phyloP scores from a whole-genome alignment of 2,888 invertebrate species.

The Syrista parreyssii region DNA sequence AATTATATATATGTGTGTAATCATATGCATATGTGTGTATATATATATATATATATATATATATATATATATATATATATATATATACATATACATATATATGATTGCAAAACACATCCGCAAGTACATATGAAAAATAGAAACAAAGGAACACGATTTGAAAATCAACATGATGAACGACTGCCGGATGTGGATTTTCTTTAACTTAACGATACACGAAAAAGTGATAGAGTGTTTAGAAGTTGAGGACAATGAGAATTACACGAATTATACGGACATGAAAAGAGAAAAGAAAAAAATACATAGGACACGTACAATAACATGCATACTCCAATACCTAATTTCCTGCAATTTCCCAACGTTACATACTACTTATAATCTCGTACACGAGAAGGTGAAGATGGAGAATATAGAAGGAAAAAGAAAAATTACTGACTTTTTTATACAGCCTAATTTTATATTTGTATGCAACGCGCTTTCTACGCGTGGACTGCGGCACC shows the following conservation, averaged over 20 bases:
- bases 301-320: conserved; percentile 12
- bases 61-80: too few relatives aligned
- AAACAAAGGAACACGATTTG: conserved; percentile 10
- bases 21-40: too few relatives aligned
- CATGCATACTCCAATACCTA: too few relatives aligned
- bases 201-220: conserved; percentile 48
- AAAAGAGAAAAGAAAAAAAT: conserved; percentile 7
- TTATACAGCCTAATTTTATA: conserved; percentile 64
- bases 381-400: background rate
- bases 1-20: conserved; percentile 9
- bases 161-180: conserved; percentile 49
- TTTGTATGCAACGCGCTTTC: conserved; percentile 52
- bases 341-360: background rate
- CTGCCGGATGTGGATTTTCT: conserved; percentile 55
- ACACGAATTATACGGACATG: conserved; percentile 22
- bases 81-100: too few relatives aligned
- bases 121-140: conserved; percentile 13
- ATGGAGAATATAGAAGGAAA: background rate
- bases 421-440: conserved; percentile 37
- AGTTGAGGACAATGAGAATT: background rate
- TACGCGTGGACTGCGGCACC: conserved; percentile 46
- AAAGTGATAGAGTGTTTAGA: background rate
- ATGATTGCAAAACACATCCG: too few relatives aligned
- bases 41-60: too few relatives aligned
- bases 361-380: background rate